phyloP scores from a whole-genome alignment of 2,113 vertebrate species.

The Cyprinodon tularosa region DNA sequence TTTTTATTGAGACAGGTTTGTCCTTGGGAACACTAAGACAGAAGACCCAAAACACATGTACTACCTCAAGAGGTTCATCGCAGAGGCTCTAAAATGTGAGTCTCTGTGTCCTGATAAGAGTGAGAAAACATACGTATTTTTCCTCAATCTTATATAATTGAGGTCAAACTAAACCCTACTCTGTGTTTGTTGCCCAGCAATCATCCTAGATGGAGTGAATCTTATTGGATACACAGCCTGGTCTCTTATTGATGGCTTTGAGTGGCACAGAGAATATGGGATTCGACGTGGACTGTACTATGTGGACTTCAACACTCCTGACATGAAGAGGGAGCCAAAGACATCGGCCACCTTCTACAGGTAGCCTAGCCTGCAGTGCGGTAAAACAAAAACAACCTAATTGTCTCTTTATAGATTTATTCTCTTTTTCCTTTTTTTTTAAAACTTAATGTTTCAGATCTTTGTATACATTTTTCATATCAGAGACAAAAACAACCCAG shows the following conservation, averaged over 20 bases:
- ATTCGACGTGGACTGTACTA: conserved; percentile 93
- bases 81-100: conserved; percentile 93
- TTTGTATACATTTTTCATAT: not conserved
- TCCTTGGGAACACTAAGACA: conserved; percentile 87
- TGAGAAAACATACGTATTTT: no score
- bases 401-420: no score
- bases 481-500: no score
- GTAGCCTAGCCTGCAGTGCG: conserved; percentile 11
- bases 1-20: conserved; percentile 74
- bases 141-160: not conserved
- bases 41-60: conserved; percentile 94
- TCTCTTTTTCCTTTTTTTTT: not conserved
- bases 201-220: conserved; percentile 85
- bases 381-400: no score
- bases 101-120: not conserved
- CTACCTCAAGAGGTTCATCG: conserved; percentile 93
- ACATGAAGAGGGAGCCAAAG: conserved; percentile 91
- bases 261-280: conserved; percentile 92
- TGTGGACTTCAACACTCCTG: conserved; percentile 89
- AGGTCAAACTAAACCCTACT: not conserved
- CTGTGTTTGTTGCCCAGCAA: conserved; percentile 77
- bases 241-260: conserved; percentile 95
- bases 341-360: conserved; percentile 93
- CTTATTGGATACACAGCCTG: conserved; percentile 96
- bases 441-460: not conserved